Base-by-base conservation (phyloP, 2,888 invertebrate genomes). In the Petrophora chlorosata region DNA sequence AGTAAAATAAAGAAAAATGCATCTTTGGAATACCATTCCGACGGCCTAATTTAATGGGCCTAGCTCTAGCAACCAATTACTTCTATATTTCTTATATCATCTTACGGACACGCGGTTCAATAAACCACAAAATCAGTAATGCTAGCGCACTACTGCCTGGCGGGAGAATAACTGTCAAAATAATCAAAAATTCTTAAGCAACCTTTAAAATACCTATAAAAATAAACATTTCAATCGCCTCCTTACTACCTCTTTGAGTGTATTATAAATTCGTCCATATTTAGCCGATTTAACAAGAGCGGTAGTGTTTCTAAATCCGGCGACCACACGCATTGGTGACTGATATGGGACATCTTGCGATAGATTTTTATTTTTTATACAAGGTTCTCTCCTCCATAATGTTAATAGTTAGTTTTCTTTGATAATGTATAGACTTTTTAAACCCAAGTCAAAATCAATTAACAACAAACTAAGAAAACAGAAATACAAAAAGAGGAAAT, bases 181-280 rank as follows among this genome's bases (percentile, higher is more conserved):
- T 23, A 28, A 28, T 28, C 12, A 12, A 33, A 39, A 17, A 1
- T n/a, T n/a, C n/a, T n/a, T 25, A 39, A 29, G 22, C 39, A 29
- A 19, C 19, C 28, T 3, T 7, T 17, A 17, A 30, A 47, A 41
- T 22, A 17, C 12, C 22, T 5, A 36, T 41, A 19, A 47, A 53
- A 59, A 53, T 56, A 56, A 52, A 56, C 56, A 38, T n/a, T 13
- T 26, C 5, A 19, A 30, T 39, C 26, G 46, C 46, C 53, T 43
- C 46, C 48, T 41, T 49, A 52, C 48, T 45, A 52, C 48, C 47
- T 43, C 50, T 46, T 42, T 42, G 44, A 53, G 43, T 53, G 52
- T 49, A 33, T 47, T 55, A 53, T 52, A 59, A 56, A 56, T 49
- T 53, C 45, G 15, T 52, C 41, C 29, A 33, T 40, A 42, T 53